These are phyloP conservation scores for Mionectes macconnelli DNA, from an alignment of 2,113 vertebrate genomes.

Conservation along the genomic window DNA sequence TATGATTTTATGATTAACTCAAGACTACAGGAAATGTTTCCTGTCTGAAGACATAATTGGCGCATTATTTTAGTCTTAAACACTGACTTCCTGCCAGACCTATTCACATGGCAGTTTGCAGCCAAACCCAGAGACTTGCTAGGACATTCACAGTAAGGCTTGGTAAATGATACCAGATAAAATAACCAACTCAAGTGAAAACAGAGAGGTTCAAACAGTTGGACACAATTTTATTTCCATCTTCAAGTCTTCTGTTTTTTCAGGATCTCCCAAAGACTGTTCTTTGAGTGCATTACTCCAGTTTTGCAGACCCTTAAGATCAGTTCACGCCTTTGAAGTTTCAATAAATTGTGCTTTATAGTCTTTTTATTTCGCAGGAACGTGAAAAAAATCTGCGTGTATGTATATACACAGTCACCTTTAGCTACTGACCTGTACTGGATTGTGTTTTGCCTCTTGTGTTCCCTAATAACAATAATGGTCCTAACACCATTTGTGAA, in stretches of 20 bases:
- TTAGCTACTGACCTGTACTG: background rate
- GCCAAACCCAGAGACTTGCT: background rate
- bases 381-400: rapidly evolving
- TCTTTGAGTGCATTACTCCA: background rate
- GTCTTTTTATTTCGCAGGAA: background rate
- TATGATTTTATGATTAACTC: conserved; percentile 48
- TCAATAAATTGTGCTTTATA: background rate
- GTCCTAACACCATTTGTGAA: background rate
- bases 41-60: conserved; percentile 52
- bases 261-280: background rate
- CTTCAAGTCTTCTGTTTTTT: background rate
- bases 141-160: background rate
- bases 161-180: background rate
- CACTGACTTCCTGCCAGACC: conserved; percentile 44
- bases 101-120: conserved; percentile 23
- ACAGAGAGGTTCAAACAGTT: background rate
- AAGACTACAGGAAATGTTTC: conserved; percentile 51
- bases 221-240: background rate
- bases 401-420: background rate
- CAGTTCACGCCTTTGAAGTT: background rate
- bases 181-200: background rate
- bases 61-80: conserved; percentile 59
- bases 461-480: background rate
- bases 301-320: background rate
- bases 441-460: background rate